Base-by-base conservation (phyloP, 2,113 vertebrate species). In the Sinocyclocheilus anophthalmus region DNA sequence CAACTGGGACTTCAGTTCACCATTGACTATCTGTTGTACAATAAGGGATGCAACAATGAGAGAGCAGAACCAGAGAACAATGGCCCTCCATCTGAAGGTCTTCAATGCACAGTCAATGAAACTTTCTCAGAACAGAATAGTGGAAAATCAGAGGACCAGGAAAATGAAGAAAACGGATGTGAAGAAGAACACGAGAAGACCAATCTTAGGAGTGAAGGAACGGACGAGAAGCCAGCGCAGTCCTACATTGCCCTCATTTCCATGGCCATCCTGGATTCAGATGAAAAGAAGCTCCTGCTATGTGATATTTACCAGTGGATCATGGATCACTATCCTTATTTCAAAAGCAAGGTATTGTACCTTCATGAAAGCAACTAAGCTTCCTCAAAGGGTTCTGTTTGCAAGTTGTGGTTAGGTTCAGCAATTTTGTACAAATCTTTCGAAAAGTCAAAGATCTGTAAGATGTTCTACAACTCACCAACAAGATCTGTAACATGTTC, bases 301-400 rank as follows among this genome's bases (percentile, higher is more conserved):
- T 96, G 95, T 8, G 96, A 97, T 82, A 97, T 97, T 92, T 97
- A 97, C 90, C 95, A 95, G 89, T 96, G 96, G 96, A 96, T 96
- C 92, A 96, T 96, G 95, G 95, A 97, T 86, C 92, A 94, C 57
- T 96, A 95, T 84, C 95, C 96, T 2, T 96, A 96, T 92, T 96
- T 96, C 92, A 96, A 95, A 92, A 96, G 95, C 85, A 96, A 96
- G 96, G 95, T 96, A 90, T 3, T 88, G 83, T 70, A 55, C 13
- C 5, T 50, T 53, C 22, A 73, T 33, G 2, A n/a, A 30, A 84
- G 82, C 53, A 45, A 42, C 16, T 50, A 48, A 45, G 50, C 6
- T 65, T 26, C 65, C 65, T 69, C 65, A 69, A 69, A 69, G 14
- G 37, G 67, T 70, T 37, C 53, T 70, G 16, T 70, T 7, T 37